Percentiles rank a stretch among this genome's conserved stretches.
phyloP scores from a whole-genome alignment of 2,888 invertebrate species.

The Epicampocera succincta region DNA sequence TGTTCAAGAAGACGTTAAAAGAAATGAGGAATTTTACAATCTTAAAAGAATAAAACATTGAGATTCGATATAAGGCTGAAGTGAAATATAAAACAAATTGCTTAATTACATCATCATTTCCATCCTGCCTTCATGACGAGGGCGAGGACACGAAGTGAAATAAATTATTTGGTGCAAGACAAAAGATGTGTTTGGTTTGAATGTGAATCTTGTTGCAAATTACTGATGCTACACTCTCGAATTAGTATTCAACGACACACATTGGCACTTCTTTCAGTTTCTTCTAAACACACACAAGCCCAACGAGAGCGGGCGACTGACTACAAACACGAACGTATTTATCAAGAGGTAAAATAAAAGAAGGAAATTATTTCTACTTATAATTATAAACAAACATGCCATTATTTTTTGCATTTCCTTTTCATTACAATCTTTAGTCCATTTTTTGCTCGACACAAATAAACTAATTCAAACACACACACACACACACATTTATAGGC shows the following conservation, averaged over 20 bases:
- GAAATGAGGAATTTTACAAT: not conserved
- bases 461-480: slow-evolving; percentile 15
- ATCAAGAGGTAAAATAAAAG: slow-evolving; percentile 3
- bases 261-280: slow-evolving; percentile 20
- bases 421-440: slow-evolving; percentile 1
- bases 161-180: slow-evolving; percentile 25
- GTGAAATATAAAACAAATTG: slow-evolving; percentile 26
- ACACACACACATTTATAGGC: not conserved
- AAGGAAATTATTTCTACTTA: slow-evolving; percentile 31
- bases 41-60: not conserved
- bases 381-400: slow-evolving; percentile 69
- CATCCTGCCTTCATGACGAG: not conserved
- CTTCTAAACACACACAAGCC: not conserved
- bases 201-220: slow-evolving; percentile 30
- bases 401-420: slow-evolving; percentile 66
- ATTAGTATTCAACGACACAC: slow-evolving; percentile 44
- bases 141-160: slow-evolving; percentile 11
- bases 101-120: slow-evolving; percentile 35
- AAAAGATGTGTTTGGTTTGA: slow-evolving; percentile 31
- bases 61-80: not conserved
- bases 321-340: not conserved
- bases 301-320: not conserved
- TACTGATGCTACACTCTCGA: slow-evolving; percentile 24
- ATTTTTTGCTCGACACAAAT: not conserved
- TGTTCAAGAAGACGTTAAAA: not conserved